phyloP scores from a whole-genome alignment of 2,888 invertebrate species.

The Andrena flavipes region DNA sequence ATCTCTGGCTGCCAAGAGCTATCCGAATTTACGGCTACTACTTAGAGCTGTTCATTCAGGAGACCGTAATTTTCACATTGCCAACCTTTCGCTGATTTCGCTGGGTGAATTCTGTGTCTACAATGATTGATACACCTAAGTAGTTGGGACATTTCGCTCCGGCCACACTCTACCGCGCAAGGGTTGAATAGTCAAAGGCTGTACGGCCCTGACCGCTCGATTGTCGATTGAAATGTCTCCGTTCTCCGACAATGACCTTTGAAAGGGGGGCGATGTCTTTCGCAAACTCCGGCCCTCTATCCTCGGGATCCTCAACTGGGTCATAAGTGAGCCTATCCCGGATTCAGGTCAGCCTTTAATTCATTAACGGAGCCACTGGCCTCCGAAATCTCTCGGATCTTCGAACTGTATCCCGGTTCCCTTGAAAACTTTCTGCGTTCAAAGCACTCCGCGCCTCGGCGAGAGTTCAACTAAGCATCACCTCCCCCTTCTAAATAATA shows the following conservation, averaged over 20 bases:
- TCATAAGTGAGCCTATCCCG: not conserved
- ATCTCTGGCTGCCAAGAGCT: not conserved
- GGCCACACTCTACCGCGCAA: not conserved
- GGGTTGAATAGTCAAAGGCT: conserved; percentile 12
- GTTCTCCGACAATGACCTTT: conserved; percentile 57
- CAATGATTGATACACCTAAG: not conserved
- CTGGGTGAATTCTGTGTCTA: not conserved
- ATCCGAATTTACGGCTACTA: not conserved
- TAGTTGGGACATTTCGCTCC: not conserved
- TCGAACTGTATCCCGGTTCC: no score
- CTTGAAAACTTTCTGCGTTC: no score
- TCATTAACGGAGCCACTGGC: not conserved
- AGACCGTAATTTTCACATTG: not conserved
- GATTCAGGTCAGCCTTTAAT: conserved; percentile 8
- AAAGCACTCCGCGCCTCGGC: no score
- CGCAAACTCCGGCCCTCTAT: not conserved
- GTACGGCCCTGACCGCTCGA: conserved; percentile 48
- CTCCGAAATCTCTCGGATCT: not conserved
- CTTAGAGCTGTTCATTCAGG: not conserved
- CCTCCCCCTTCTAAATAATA: no score
- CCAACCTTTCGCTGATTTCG: not conserved
- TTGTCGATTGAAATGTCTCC: conserved; percentile 51
- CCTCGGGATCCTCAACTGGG: not conserved
- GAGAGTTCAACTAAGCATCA: no score
- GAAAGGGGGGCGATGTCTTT: not conserved